Evolutionary conservation across 2,113 vertebrate species (phyloP).

Genomic region (Pica pica): DNA sequence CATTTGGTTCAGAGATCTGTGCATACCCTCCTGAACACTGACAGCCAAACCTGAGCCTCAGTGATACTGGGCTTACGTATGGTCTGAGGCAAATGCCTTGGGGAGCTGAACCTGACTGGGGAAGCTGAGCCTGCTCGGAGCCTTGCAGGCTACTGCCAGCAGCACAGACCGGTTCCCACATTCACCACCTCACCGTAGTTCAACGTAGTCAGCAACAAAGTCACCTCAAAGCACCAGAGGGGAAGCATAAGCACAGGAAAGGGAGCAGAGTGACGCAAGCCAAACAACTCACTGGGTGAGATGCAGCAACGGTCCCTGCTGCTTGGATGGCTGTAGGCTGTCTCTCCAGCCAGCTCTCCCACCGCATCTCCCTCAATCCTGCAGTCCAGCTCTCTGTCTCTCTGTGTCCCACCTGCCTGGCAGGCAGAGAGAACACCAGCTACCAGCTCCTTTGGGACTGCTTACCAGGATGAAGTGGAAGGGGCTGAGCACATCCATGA

Average conservation of each 20-base stretch:
- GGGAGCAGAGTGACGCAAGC: not conserved
- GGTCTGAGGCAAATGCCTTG: not conserved
- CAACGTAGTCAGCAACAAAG: not conserved
- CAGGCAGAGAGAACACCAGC: not conserved
- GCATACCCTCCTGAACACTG: not conserved
- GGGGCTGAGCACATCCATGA: conserved; percentile 90
- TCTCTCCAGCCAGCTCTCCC: not conserved
- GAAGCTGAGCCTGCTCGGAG: not conserved
- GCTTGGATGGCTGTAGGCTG: not conserved
- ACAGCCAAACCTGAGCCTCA: not conserved
- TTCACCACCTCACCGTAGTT: not conserved
- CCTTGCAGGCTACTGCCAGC: not conserved
- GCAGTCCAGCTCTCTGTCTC: not conserved
- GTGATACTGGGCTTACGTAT: fast-evolving
- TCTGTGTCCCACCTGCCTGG: not conserved
- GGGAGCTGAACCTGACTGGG: not conserved
- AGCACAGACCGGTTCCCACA: not conserved
- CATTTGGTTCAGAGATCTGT: not conserved
- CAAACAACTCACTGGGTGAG: not conserved
- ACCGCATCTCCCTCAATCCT: fast-evolving
- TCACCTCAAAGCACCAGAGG: not conserved
- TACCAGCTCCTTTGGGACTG: not conserved
- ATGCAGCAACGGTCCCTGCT: not conserved
- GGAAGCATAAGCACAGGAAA: not conserved
- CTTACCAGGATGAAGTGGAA: conserved; percentile 93